Percentiles rank a stretch among this genome's conserved stretches.
These are phyloP conservation scores for Tinea trinotella DNA, from an alignment of 2,888 invertebrate genomes.

Conservation along the genomic window DNA sequence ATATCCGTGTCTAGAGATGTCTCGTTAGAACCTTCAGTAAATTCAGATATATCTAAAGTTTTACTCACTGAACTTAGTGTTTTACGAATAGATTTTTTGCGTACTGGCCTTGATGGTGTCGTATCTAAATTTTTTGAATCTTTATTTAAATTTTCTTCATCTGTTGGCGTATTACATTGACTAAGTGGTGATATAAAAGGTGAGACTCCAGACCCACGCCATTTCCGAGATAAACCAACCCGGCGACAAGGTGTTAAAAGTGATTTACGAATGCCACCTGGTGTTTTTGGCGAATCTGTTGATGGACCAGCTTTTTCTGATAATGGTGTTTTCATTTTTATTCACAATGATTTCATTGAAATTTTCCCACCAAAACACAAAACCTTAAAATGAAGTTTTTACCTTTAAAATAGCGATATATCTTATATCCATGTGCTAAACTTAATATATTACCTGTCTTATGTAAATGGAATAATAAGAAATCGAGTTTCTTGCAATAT, in stretches of 20 bases:
- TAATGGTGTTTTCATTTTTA: neutral
- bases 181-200: slow-evolving; percentile 17
- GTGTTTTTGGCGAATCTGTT: slow-evolving; percentile 46
- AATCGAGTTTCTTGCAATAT: too few relatives aligned
- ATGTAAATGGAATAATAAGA: too few relatives aligned
- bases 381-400: too few relatives aligned
- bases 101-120: slow-evolving; percentile 39
- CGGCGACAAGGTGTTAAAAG: slow-evolving; percentile 67
- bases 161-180: too few relatives aligned
- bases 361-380: neutral
- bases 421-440: too few relatives aligned
- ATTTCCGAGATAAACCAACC: slow-evolving; percentile 64
- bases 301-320: neutral
- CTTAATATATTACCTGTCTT: too few relatives aligned
- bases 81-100: slow-evolving; percentile 36
- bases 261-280: slow-evolving; percentile 65
- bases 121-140: slow-evolving; percentile 21
- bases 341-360: too few relatives aligned
- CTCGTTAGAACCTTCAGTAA: slow-evolving; percentile 19
- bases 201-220: slow-evolving; percentile 40
- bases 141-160: neutral
- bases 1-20: slow-evolving; percentile 3
- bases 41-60: slow-evolving; percentile 23
- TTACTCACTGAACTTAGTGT: slow-evolving; percentile 25
- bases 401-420: too few relatives aligned